phyloP scores from a whole-genome alignment of 1,140 invertebrate species.

The Brevipalpus yothersi region DNA sequence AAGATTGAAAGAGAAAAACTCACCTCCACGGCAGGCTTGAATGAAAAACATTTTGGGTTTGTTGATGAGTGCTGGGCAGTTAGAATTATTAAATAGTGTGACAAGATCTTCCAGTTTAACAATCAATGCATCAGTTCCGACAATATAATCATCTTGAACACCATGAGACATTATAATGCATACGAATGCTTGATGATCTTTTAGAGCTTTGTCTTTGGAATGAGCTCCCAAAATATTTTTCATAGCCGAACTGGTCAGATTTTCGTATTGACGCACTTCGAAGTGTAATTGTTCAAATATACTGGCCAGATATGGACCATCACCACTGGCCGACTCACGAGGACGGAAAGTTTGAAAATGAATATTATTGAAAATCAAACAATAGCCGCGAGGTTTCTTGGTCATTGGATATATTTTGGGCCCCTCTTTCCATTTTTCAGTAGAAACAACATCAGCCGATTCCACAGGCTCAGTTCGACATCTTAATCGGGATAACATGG shows the following conservation, averaged over 20 bases:
- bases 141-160: background rate
- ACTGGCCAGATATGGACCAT: background rate
- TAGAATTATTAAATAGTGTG: background rate
- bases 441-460: background rate
- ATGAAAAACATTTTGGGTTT: constrained; percentile 6
- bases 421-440: background rate
- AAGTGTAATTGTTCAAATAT: constrained; percentile 1
- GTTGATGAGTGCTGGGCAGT: background rate
- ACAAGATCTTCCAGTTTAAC: background rate
- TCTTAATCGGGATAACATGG: background rate
- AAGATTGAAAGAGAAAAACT: background rate
- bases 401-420: background rate
- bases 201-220: background rate
- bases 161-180: constrained; percentile 5
- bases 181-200: constrained; percentile 1
- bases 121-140: background rate
- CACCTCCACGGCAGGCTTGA: constrained; percentile 1
- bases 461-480: background rate
- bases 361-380: constrained; percentile 8
- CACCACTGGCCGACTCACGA: background rate
- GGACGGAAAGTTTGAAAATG: constrained; percentile 1
- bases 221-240: background rate
- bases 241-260: background rate
- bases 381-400: constrained; percentile 1
- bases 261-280: background rate